These are phyloP conservation scores for Lasioglossum albipes DNA, from an alignment of 1,140 invertebrate genomes.

Conservation along the genomic window DNA sequence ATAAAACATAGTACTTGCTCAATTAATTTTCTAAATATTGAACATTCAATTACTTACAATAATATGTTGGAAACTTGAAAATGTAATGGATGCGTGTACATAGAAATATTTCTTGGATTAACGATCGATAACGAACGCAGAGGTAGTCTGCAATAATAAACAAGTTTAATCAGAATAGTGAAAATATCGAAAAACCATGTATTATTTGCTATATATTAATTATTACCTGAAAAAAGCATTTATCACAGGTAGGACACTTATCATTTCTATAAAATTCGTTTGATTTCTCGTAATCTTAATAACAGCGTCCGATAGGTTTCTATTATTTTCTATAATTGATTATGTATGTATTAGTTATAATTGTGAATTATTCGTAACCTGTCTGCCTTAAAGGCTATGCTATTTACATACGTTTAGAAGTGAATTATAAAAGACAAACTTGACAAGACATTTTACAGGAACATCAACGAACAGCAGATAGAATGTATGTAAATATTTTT, in stretches of 20 bases:
- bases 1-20: neutral
- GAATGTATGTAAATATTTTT: no score
- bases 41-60: constrained; percentile 61
- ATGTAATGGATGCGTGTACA: constrained; percentile 53
- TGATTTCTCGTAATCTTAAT: neutral
- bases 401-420: neutral
- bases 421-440: neutral
- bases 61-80: constrained; percentile 62
- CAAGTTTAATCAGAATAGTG: neutral
- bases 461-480: neutral
- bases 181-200: neutral
- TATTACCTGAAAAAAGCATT: constrained; percentile 23
- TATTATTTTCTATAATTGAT: neutral
- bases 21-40: neutral
- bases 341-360: no score
- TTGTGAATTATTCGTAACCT: neutral
- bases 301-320: neutral
- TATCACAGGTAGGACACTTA: neutral
- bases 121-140: constrained; percentile 2
- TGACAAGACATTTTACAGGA: neutral
- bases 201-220: neutral
- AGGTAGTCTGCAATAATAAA: constrained; percentile 47
- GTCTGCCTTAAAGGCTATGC: neutral
- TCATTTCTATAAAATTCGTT: neutral
- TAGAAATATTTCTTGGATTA: constrained; percentile 60